These are phyloP conservation scores for Microctonus brassicae DNA, from an alignment of 2,888 invertebrate species.

Conservation along the genomic window DNA sequence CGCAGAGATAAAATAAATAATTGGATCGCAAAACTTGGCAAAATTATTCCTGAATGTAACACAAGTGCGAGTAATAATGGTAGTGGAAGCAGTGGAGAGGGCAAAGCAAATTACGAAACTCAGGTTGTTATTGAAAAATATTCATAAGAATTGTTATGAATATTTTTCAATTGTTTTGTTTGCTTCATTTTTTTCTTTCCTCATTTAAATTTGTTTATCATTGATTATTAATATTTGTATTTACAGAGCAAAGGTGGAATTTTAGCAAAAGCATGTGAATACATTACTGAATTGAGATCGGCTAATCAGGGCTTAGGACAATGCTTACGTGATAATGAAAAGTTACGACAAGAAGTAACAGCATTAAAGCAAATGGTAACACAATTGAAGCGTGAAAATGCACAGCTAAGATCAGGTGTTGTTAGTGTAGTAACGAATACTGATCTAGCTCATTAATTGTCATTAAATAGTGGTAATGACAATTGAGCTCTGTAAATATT, in stretches of 20 bases:
- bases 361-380: constrained; percentile 80
- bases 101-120: constrained; percentile 67
- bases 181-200: constrained; percentile 14
- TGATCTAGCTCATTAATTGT: constrained; percentile 22
- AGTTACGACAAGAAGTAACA: constrained; percentile 79
- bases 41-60: constrained; percentile 85
- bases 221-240: constrained; percentile 24
- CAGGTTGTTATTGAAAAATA: too few species aligned
- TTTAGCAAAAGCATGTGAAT: constrained; percentile 94
- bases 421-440: constrained; percentile 16
- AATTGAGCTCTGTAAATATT: background rate
- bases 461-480: background rate
- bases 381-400: constrained; percentile 83
- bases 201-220: background rate
- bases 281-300: constrained; percentile 87
- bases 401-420: constrained; percentile 73
- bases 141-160: background rate
- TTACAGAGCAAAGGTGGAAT: constrained; percentile 93
- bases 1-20: constrained; percentile 96
- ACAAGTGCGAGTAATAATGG: constrained; percentile 52
- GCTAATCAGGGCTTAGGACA: constrained; percentile 81
- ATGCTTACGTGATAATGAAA: constrained; percentile 79
- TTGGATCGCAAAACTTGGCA: constrained; percentile 94
- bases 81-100: constrained; percentile 62
- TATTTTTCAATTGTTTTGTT: background rate